Conservation (phyloP, 2,888 invertebrate species). For the Pyrochroa serraticornis region DNA sequence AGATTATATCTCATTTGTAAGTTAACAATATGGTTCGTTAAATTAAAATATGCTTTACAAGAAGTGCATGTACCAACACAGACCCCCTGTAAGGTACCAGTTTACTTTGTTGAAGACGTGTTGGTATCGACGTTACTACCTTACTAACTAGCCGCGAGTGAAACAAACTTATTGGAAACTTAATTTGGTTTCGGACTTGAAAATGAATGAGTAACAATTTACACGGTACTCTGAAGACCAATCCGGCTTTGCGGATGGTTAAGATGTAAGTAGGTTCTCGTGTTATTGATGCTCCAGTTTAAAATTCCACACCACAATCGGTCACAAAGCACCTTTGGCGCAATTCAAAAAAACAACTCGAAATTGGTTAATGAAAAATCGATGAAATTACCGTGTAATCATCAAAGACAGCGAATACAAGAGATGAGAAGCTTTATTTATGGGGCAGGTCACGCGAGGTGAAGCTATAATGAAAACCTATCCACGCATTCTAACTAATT, state of each 20-base stretch:
- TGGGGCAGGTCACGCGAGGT: slow-evolving; percentile 37
- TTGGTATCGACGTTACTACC: slow-evolving; percentile 36
- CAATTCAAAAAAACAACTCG: no score
- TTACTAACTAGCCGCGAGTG: slow-evolving; percentile 40
- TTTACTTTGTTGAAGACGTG: slow-evolving; percentile 35
- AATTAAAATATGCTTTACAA: no score
- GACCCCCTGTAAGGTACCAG: slow-evolving; percentile 8
- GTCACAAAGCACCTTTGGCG: no score
- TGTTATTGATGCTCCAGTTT: slow-evolving; percentile 34
- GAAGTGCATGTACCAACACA: background rate
- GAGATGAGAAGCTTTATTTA: slow-evolving; percentile 30
- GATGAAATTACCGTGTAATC: no score
- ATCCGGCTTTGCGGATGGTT: slow-evolving; percentile 26
- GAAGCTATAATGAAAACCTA: slow-evolving; percentile 34
- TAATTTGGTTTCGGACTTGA: slow-evolving; percentile 43
- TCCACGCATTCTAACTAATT: slow-evolving; percentile 34
- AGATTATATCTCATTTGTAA: no score
- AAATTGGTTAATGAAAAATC: no score
- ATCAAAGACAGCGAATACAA: slow-evolving; percentile 7
- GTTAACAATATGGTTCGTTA: no score
- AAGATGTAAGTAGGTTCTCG: slow-evolving; percentile 27
- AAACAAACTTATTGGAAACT: slow-evolving; percentile 41
- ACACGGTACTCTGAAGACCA: slow-evolving; percentile 32
- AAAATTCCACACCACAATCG: slow-evolving; percentile 25
- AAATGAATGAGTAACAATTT: slow-evolving; percentile 45